A percentile compares a stretch with the other conserved stretches of the same genome.
These are phyloP conservation scores for Brachionus asplanchnoidis DNA, from an alignment of 1,140 invertebrate genomes.

Conservation along the genomic window DNA sequence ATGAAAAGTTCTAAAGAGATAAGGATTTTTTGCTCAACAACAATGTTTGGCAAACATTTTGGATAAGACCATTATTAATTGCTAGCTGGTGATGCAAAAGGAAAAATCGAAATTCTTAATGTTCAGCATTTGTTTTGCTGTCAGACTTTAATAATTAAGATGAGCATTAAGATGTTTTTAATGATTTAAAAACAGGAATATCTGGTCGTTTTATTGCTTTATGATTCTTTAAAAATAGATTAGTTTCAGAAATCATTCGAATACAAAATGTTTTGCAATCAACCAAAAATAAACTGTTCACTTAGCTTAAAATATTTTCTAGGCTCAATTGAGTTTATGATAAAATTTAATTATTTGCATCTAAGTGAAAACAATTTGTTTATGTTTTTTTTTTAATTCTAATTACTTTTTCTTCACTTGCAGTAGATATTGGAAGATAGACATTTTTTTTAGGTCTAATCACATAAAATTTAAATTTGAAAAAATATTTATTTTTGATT, in stretches of 20 bases:
- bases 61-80: neutral
- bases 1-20: neutral
- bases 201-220: too few relatives aligned
- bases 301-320: neutral
- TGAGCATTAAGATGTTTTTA: too few relatives aligned
- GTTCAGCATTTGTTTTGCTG: neutral
- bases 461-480: neutral
- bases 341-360: neutral
- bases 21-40: neutral
- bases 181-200: too few relatives aligned
- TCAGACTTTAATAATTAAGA: neutral
- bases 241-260: neutral
- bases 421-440: too few relatives aligned
- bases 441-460: too few relatives aligned
- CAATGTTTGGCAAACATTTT: neutral
- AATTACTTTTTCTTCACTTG: neutral
- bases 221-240: too few relatives aligned
- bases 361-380: neutral
- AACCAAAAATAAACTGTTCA: neutral
- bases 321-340: neutral
- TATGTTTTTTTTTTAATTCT: neutral
- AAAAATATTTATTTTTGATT: too few relatives aligned
- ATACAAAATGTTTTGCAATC: neutral
- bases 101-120: neutral
- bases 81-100: neutral